A percentile compares a stretch with the other conserved stretches of the same genome.
Conservation (phyloP, 1,140 invertebrate genomes). For the Trichonephila clavipes region DNA sequence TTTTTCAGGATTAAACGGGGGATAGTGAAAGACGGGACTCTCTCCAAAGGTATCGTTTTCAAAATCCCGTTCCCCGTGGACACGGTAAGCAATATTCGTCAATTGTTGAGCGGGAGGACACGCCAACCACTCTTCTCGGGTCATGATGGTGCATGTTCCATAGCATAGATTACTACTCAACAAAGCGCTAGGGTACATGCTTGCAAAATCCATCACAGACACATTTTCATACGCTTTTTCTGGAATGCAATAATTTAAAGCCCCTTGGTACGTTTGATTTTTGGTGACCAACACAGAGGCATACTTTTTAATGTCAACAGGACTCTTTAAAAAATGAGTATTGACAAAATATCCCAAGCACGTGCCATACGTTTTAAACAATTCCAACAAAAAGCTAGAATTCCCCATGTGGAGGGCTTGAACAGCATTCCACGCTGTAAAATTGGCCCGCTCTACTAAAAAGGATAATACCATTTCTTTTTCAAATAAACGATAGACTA, state of each 20-base stretch:
- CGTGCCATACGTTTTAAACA: slow-evolving; percentile 22
- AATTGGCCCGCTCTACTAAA: slow-evolving; percentile 32
- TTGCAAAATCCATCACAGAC: slow-evolving; percentile 41
- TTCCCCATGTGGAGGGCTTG: background rate
- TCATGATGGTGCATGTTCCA: slow-evolving; percentile 10
- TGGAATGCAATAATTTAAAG: background rate
- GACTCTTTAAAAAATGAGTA: background rate
- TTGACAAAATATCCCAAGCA: slow-evolving; percentile 46
- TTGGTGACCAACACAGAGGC: background rate
- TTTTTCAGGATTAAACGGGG: background rate
- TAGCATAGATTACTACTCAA: slow-evolving; percentile 30
- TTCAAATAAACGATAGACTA: slow-evolving; percentile 23
- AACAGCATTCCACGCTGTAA: background rate
- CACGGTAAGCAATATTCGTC: background rate
- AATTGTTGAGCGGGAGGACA: background rate
- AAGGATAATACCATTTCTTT: background rate
- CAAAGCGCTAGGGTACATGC: slow-evolving; percentile 26
- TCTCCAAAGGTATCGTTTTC: background rate
- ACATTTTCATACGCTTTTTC: background rate
- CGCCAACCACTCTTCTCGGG: background rate
- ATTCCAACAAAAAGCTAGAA: slow-evolving; percentile 28
- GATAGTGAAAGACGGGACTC: background rate
- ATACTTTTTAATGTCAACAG: background rate
- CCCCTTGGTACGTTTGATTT: slow-evolving; percentile 1
- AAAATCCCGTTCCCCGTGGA: slow-evolving; percentile 6